A percentile compares a stretch with the other conserved stretches of the same genome.
phyloP scores from a whole-genome alignment of 2,888 invertebrate species.

The Ecdyonurus torrentis region DNA sequence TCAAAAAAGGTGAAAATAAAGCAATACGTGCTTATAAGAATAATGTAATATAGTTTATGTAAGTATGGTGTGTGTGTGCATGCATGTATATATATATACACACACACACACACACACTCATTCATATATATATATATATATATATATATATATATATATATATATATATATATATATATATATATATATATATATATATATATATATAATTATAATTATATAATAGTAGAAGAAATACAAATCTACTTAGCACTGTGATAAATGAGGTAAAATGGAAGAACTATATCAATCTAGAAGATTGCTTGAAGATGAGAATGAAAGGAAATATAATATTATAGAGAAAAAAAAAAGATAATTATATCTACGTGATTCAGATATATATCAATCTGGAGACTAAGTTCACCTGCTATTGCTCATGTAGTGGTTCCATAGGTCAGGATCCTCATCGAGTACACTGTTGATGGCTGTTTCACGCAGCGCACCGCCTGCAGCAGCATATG shows the following conservation, averaged over 20 bases:
- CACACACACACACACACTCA: too few species aligned
- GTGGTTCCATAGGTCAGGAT: conserved; percentile 14
- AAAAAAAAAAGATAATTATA: background rate
- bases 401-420: conserved; percentile 15
- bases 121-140: too few species aligned
- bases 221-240: background rate
- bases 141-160: too few species aligned
- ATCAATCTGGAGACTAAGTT: background rate
- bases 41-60: background rate
- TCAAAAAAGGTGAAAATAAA: background rate
- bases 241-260: conserved; percentile 1
- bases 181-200: background rate
- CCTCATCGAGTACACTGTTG: conserved; percentile 24
- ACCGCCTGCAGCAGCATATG: conserved; percentile 23
- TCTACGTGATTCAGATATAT: background rate
- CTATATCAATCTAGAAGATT: background rate
- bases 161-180: background rate
- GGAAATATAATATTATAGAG: background rate
- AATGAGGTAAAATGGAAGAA: background rate
- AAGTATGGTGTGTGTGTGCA: too few species aligned
- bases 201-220: background rate
- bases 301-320: background rate
- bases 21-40: background rate
- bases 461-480: conserved; percentile 25
- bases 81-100: too few species aligned